phyloP scores from a whole-genome alignment of 2,113 vertebrate genomes.

The Equus quagga region DNA sequence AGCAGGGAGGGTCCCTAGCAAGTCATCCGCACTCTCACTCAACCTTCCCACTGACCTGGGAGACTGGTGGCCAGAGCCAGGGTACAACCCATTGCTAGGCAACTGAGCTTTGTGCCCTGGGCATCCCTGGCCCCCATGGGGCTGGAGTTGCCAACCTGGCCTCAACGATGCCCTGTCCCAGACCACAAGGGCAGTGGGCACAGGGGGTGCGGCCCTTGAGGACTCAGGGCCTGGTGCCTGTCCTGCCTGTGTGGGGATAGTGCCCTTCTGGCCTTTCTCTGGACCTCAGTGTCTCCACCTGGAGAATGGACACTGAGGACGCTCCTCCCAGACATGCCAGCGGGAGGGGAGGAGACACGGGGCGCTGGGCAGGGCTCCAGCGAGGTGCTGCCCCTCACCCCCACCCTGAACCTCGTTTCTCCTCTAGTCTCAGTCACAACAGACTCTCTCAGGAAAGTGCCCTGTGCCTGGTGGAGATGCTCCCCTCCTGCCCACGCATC shows the following conservation, averaged over 20 bases:
- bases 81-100: not conserved
- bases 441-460: slow-evolving; percentile 82
- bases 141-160: not conserved
- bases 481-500: slow-evolving; percentile 72
- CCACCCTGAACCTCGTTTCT: not conserved
- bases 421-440: slow-evolving; percentile 85
- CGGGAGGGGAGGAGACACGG: too few relatives aligned
- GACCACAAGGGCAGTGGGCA: not conserved
- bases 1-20: not conserved
- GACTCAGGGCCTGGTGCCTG: not conserved
- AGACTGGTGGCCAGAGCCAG: not conserved
- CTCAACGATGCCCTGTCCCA: not conserved
- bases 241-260: not conserved
- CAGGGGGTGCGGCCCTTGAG: too few relatives aligned
- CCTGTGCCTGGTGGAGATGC: slow-evolving; percentile 79
- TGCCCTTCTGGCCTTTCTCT: not conserved
- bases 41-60: not conserved
- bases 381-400: too few relatives aligned
- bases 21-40: not conserved
- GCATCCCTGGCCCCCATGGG: not conserved
- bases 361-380: not conserved
- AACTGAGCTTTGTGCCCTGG: not conserved
- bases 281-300: not conserved
- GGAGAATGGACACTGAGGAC: not conserved
- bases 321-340: not conserved